Base-by-base conservation (phyloP, 2,797 vertebrate genomes). In the Cryptoprocta ferox region DNA sequence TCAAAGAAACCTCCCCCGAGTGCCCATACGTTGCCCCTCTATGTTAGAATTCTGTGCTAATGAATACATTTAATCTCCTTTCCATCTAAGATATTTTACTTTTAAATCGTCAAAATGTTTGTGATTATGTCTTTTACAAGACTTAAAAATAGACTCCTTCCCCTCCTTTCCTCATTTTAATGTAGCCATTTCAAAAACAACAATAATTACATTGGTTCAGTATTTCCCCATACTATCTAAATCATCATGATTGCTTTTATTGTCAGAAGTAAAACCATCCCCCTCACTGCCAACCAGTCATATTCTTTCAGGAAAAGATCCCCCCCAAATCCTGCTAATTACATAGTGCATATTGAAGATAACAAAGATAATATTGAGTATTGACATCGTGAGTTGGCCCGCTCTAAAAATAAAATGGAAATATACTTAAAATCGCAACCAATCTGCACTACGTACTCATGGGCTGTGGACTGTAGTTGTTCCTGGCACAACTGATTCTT, bases 101-200 rank as follows among this genome's bases (percentile, higher is more conserved):
- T 81, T 94, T 61, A 91, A 89, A 32, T 53, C n/a, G 24, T 80
- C 19, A 70, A 84, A 92, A 90, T 76, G 70, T 56, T 56, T 91
- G 15, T 92, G 37, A 59, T 66, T 63, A 45, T 78, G 35, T 61
- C 26, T 91, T 86, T 50, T 61, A 35, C 35, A 56, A 73, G 12
- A 71, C 16, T 81, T 63, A 61, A 56, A 83, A 92, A 78, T 35
- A 75, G 35, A 79, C 50, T n/a, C 15, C 30, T 87, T 91, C 59
- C 12, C 6, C 18, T 32, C 15, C 6, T 65, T 50, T 59, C 78
- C 26, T 76, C 42, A 76, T 48, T 93, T 91, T 70, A 89, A 82
- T 3, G 7, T 50, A 85, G 73, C 3, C 70, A 5, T 65, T 92
- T 81, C n/a, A 63, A 76, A 93, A 88, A 35, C 7, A 95, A 6